These are phyloP conservation scores for Procambarus virginalis DNA, from an alignment of 1,140 invertebrate species.

Conservation along the genomic window DNA sequence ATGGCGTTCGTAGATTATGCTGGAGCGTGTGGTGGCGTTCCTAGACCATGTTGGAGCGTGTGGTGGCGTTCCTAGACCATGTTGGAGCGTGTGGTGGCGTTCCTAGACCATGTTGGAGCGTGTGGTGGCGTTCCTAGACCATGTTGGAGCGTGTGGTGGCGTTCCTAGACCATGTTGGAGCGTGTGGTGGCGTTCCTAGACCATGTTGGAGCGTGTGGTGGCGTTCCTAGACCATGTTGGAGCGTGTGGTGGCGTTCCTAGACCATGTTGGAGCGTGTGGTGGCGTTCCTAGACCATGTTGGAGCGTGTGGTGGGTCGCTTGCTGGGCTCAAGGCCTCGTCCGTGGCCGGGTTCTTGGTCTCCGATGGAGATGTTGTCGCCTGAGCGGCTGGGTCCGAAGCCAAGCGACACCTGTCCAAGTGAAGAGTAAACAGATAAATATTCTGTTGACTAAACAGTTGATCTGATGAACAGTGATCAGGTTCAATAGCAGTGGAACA, in stretches of 20 bases:
- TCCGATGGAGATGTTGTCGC: constrained; percentile 26
- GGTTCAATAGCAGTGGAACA: not conserved
- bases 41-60: no score
- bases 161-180: no score
- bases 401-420: constrained; percentile 28
- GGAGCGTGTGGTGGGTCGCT: constrained; percentile 31
- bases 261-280: not conserved
- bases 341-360: constrained; percentile 16
- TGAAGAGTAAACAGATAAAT: not conserved
- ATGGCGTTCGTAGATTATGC: no score
- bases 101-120: not conserved
- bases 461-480: not conserved
- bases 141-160: not conserved
- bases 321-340: constrained; percentile 13
- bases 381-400: constrained; percentile 11
- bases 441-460: not conserved
- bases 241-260: not conserved
- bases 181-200: not conserved
- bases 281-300: constrained; percentile 16
- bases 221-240: not conserved
- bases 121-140: not conserved
- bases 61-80: not conserved
- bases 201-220: not conserved
- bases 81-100: not conserved
- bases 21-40: not conserved